phyloP scores from a whole-genome alignment of 2,888 invertebrate species.

The Andricus quercusramuli region DNA sequence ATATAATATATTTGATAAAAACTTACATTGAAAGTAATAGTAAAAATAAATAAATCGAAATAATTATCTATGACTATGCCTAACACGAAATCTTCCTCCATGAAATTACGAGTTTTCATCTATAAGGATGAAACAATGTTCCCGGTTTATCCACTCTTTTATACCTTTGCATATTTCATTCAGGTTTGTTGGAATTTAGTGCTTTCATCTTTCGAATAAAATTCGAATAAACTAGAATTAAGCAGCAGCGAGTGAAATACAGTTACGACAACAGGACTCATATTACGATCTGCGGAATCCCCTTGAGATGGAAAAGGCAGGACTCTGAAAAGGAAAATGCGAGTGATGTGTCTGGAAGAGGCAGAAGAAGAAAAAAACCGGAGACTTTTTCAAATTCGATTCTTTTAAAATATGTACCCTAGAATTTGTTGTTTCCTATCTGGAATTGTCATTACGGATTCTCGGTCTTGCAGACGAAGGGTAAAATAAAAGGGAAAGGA shows the following conservation, averaged over 20 bases:
- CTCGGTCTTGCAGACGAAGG: background rate
- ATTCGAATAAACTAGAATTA: constrained; percentile 3
- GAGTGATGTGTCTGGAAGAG: background rate
- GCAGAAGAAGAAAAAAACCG: background rate
- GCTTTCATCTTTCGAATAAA: background rate
- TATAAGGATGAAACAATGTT: too few relatives aligned
- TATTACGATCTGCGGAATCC: background rate
- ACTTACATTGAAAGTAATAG: too few relatives aligned
- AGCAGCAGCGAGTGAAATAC: background rate
- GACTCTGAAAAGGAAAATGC: background rate
- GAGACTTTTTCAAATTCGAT: constrained; percentile 23
- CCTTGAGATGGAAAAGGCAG: background rate
- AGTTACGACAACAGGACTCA: background rate
- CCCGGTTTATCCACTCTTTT: background rate
- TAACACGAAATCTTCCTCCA: too few relatives aligned
- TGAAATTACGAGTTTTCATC: too few relatives aligned
- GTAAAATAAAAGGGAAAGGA: background rate
- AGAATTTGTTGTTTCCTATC: background rate
- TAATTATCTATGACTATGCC: too few relatives aligned
- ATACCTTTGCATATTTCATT: background rate
- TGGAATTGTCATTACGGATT: background rate
- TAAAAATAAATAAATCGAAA: too few relatives aligned
- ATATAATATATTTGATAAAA: too few relatives aligned
- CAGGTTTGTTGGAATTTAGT: background rate
- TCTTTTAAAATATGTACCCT: constrained; percentile 29